These are phyloP conservation scores for Pandemis corylana DNA, from an alignment of 2,888 invertebrate genomes.

Conservation along the genomic window DNA sequence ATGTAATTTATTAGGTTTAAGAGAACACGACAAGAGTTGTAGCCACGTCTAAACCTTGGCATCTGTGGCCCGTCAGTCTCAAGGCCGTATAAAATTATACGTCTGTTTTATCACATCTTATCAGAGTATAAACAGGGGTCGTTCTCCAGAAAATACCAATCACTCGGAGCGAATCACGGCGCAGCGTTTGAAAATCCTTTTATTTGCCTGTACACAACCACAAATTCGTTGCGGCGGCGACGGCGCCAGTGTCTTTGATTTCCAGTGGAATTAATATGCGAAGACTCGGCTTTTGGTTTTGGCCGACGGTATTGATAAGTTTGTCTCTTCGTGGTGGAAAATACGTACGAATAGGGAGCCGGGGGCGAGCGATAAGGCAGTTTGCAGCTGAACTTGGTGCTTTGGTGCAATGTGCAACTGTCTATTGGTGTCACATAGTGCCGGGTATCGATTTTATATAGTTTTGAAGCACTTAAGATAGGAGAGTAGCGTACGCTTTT, in stretches of 20 bases:
- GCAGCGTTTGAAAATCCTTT: conserved; percentile 33
- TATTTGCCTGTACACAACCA: conserved; percentile 23
- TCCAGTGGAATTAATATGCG: conserved; percentile 14
- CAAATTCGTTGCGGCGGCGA: neutral
- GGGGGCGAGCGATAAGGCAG: conserved; percentile 36
- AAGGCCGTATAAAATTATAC: conserved; percentile 31
- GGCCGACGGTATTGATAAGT: conserved; percentile 15
- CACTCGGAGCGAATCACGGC: conserved; percentile 34
- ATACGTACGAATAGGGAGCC: conserved; percentile 19
- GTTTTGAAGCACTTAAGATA: neutral
- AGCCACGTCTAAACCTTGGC: conserved; percentile 1
- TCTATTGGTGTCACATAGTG: conserved; percentile 11
- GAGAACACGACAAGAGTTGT: conserved; percentile 3
- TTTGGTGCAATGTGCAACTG: conserved; percentile 35
- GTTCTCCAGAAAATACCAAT: conserved; percentile 36
- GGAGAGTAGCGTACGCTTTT: too few species aligned
- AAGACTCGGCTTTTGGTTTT: conserved; percentile 2
- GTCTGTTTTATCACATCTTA: conserved; percentile 33
- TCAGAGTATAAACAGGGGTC: conserved; percentile 36
- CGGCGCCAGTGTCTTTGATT: conserved; percentile 11
- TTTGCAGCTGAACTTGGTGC: conserved; percentile 26
- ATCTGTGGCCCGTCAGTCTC: conserved; percentile 5
- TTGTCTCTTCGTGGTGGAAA: conserved; percentile 24
- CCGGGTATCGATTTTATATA: conserved; percentile 20
- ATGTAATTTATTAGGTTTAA: conserved; percentile 3